Percentiles rank a stretch among this genome's conserved stretches.
phyloP scores from a whole-genome alignment of 2,888 invertebrate genomes.

The Aspidiotus destructor region DNA sequence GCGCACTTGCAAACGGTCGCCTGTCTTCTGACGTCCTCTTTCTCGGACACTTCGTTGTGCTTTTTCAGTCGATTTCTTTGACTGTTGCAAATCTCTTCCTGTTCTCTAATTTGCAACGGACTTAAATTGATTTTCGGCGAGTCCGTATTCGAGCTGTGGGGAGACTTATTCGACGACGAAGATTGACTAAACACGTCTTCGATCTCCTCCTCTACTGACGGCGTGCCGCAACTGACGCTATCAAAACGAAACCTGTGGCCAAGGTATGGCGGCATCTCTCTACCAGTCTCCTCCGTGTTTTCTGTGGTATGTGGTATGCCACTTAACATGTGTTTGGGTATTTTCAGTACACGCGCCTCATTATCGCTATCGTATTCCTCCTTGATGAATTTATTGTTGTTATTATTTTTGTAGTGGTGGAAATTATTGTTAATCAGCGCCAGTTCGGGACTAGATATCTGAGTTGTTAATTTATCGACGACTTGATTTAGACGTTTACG shows the following conservation, averaged over 20 bases:
- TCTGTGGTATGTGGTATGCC: conserved; percentile 34
- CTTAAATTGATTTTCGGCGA: conserved; percentile 49
- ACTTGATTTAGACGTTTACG: conserved; percentile 70
- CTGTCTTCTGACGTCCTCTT: conserved; percentile 41
- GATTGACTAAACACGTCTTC: conserved; percentile 53
- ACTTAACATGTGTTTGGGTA: conserved; percentile 41
- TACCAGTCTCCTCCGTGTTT: conserved; percentile 25
- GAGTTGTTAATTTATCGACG: conserved; percentile 59
- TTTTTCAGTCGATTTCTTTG: conserved; percentile 12
- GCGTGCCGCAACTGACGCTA: conserved; percentile 36
- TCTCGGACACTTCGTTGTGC: neutral
- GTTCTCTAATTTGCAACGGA: conserved; percentile 39
- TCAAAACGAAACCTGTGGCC: conserved; percentile 50
- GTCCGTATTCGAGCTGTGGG: conserved; percentile 48
- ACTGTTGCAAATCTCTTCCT: conserved; percentile 9
- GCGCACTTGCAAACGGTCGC: conserved; percentile 16
- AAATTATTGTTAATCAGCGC: conserved; percentile 46
- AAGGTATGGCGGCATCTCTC: conserved; percentile 36
- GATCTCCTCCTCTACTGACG: conserved; percentile 46
- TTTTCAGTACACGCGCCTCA: conserved; percentile 17
- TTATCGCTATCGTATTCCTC: conserved; percentile 32
- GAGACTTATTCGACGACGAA: conserved; percentile 49
- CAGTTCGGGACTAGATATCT: conserved; percentile 38
- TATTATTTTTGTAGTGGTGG: conserved; percentile 43
- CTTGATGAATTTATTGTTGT: conserved; percentile 41